Base-by-base conservation (phyloP, 2,113 vertebrate genomes). In the Tichodroma muraria region DNA sequence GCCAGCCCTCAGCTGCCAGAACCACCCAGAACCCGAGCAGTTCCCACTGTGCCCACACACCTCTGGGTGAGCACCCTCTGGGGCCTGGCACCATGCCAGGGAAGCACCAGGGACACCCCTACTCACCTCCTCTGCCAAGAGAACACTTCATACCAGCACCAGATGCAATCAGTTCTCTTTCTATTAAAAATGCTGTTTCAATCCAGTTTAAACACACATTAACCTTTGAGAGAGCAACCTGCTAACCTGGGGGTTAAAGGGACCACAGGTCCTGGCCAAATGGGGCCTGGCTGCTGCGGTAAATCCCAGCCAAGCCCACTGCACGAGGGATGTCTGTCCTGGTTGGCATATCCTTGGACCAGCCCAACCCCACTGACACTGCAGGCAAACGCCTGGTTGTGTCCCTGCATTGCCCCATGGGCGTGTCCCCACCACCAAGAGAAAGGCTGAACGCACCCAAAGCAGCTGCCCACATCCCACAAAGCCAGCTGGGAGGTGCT, bases 1-100 rank as follows among this genome's bases (percentile, higher is more conserved):
- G 63, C 13, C 23, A 35, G 27, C 15, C 23, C 31, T 7, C 9
- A 9, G 70, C 30, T 65, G 16, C 70, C 37, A 49, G 45, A 37
- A 69, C 1, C 9, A 11, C 42, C 42, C 61, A 16, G 47, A 35
- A 15, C 27, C 66, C 0, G 0, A 37, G 40, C 15, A 76, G 80
- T 11, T 83, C 53, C 49, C 35, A 11, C 28, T 19, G 77, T 12
- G 7, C 38, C 49, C 68, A 15, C 8, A 0, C 28, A 71, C 8
- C 72, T 50, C 44, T 18, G 30, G 23, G 59, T 15, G 53, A 22
- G 6, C 30, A 30, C 42, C 5, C 0, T n/a, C n/a, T 0, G 5
- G 60, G n/a, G 25, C n/a, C 28, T 2, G 8, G 50, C 50, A 42
- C 40, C 2, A 0, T 11, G 25, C 54, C 0, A 0, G 22, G 30